Conservation (phyloP, 2,113 vertebrate species). For the Anseranas semipalmata region DNA sequence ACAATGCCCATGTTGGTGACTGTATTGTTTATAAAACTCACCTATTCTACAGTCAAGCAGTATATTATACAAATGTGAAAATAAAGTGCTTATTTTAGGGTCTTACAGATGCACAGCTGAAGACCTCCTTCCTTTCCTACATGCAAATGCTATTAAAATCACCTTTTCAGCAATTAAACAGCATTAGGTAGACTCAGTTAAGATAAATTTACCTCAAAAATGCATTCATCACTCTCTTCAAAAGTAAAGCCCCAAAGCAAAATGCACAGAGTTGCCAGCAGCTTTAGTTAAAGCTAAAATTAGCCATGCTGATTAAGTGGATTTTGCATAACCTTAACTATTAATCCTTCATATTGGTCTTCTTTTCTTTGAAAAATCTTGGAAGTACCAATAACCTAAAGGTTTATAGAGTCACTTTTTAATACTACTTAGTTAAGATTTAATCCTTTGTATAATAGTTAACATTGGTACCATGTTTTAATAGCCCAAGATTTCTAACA, state of each 20-base stretch:
- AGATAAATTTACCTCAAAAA: slow-evolving; percentile 71
- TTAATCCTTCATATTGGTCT: slow-evolving; percentile 66
- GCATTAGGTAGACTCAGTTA: slow-evolving; percentile 63
- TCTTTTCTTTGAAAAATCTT: slow-evolving; percentile 59
- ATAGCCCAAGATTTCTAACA: slow-evolving; percentile 32
- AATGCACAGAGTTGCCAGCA: slow-evolving; percentile 55
- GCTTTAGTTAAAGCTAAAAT: slow-evolving; percentile 73
- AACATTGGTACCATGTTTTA: slow-evolving; percentile 48
- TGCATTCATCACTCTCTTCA: slow-evolving; percentile 52
- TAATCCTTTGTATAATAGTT: slow-evolving; percentile 51
- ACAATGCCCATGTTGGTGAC: neutral
- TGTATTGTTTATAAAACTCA: slow-evolving; percentile 17
- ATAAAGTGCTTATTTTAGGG: slow-evolving; percentile 29
- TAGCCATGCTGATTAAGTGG: slow-evolving; percentile 74
- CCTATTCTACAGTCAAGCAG: neutral
- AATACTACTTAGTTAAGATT: slow-evolving; percentile 65
- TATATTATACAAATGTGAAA: slow-evolving; percentile 40
- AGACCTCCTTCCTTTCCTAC: slow-evolving; percentile 34
- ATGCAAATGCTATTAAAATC: slow-evolving; percentile 54
- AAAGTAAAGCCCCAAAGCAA: slow-evolving; percentile 66
- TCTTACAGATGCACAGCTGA: slow-evolving; percentile 23
- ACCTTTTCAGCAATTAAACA: slow-evolving; percentile 60
- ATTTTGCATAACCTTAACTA: slow-evolving; percentile 69
- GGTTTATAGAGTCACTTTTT: slow-evolving; percentile 56
- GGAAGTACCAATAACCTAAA: slow-evolving; percentile 53